Percentiles rank a stretch among this genome's conserved stretches.
Evolutionary conservation across 2,113 vertebrate species (phyloP).

Genomic region (Myiozetetes cayanensis): DNA sequence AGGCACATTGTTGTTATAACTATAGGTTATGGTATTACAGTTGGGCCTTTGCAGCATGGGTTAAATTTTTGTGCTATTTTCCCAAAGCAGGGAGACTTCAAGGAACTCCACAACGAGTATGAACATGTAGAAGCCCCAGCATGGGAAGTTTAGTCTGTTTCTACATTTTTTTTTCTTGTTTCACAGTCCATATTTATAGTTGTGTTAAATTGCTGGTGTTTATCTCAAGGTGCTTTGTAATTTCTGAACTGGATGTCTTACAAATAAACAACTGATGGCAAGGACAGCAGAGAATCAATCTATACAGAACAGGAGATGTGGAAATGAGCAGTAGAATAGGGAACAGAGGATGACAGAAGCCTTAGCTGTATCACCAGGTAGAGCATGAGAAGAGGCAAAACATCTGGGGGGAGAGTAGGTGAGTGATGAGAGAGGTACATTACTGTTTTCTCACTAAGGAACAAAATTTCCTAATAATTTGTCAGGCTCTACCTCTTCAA

Average conservation of each 20-base stretch:
- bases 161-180: not conserved
- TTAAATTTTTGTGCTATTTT: not conserved
- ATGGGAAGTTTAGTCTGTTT: not conserved
- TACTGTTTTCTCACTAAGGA: not conserved
- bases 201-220: not conserved
- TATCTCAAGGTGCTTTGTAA: not conserved
- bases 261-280: not conserved
- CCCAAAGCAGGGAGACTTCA: not conserved
- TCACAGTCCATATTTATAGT: not conserved
- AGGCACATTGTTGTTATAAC: not conserved
- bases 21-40: not conserved
- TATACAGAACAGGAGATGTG: fast-evolving
- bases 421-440: not conserved
- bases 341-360: not conserved
- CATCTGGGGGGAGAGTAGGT: not conserved
- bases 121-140: not conserved
- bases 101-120: not conserved
- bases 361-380: not conserved
- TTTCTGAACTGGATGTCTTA: not conserved
- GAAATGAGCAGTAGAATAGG: not conserved
- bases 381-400: not conserved
- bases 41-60: not conserved
- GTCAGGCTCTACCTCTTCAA: not conserved
- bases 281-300: not conserved
- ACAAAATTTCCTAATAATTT: not conserved